Evolutionary conservation across 2,113 vertebrate genomes (phyloP), one percentile per base, ranked within the genome.

Genomic region (Ictalurus punctatus): DNA sequence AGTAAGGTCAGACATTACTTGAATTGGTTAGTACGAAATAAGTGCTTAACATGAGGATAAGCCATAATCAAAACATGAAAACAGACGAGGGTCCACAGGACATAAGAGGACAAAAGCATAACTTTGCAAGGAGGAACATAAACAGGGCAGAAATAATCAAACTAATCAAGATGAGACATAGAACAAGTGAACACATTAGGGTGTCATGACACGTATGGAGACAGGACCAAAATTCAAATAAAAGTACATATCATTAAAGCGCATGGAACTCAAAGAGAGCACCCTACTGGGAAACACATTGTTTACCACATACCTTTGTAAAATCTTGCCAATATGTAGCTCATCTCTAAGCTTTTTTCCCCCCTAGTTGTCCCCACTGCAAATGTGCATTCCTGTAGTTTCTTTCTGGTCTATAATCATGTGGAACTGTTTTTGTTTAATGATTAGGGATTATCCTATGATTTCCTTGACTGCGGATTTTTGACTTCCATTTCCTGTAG

Each of bases 361-460:
- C 14, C 17, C 4, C 76, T 52, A 56, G 23, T 54, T 54, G 14
- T 17, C 56, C 54, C 30, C 13, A 44, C 61, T 10, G 25, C 12
- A 84, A 67, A 67, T 84, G 81, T 58, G 80, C 2, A 2, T 59
- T 82, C 30, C 8, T 83, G 17, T 84, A 67, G 34, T 67, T 67
- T 65, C 37, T 48, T 67, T 84, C 83, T 84, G 61, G 21, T 84
- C 23, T 67, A 27, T 84, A 84, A 84, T 52, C 23, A 1, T 44
- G 82, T 63, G 34, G 6, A 84, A 82, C 82, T 44, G 7, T 84
- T 84, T 65, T 83, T 83, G 58, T 83, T 61, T 84, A 65, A 84
- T 84, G 83, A 84, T 48, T 85, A 67, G 40, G 83, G 83, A 84
- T 84, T 67, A 84, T 84, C 63, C 83, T 52, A 69, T 84, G 25